Percentiles rank a stretch among this genome's conserved stretches.
phyloP scores from a whole-genome alignment of 2,113 vertebrate species.

The Zosterops borbonicus region DNA sequence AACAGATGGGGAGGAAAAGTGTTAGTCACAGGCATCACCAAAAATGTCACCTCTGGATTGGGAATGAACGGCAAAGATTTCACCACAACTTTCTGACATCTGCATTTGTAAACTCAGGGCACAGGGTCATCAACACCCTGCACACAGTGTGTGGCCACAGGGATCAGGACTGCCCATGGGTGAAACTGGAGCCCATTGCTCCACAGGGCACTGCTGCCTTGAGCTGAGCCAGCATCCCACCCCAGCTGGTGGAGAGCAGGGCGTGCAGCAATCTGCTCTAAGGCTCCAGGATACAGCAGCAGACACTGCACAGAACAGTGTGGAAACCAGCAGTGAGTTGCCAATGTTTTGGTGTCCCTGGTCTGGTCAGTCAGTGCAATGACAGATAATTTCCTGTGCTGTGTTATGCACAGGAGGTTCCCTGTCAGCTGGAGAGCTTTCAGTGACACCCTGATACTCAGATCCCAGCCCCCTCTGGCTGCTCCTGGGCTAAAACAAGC shows the following conservation, averaged over 20 bases:
- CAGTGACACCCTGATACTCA: not conserved
- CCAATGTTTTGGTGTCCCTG: not conserved
- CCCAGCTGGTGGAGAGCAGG: not conserved
- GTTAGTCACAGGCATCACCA: not conserved
- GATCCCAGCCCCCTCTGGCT: not conserved
- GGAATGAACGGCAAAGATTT: not conserved
- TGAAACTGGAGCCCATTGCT: not conserved
- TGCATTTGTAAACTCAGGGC: not conserved
- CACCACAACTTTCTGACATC: not conserved
- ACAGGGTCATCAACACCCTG: not conserved
- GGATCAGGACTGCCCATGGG: not conserved
- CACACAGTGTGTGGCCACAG: fast-evolving
- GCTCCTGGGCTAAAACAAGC: not conserved
- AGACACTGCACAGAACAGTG: fast-evolving
- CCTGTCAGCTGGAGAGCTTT: not conserved
- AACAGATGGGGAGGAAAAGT: not conserved
- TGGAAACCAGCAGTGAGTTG: not conserved
- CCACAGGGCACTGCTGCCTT: too few relatives aligned
- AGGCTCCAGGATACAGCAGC: not conserved
- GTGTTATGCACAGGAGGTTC: not conserved
- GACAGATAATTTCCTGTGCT: not conserved
- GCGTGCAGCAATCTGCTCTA: not conserved
- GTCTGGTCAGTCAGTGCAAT: not conserved
- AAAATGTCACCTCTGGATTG: not conserved
- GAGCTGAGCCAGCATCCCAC: not conserved